Percentiles rank a stretch among this genome's conserved stretches.
Evolutionary conservation across 2,888 invertebrate species (phyloP).

Genomic region (Caenorhabditis japonica): DNA sequence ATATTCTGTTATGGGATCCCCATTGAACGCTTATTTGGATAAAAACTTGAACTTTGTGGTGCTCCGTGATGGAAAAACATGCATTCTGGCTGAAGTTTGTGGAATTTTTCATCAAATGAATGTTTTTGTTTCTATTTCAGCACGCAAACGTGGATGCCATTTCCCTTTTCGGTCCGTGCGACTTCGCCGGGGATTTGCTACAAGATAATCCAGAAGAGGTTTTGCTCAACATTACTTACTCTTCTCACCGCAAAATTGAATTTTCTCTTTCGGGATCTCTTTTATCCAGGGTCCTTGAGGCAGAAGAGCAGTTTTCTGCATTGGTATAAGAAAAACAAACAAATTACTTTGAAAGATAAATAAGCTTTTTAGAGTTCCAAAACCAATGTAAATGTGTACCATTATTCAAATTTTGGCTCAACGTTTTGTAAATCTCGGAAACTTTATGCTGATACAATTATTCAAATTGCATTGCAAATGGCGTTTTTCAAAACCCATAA

Average conservation of each 20-base stretch:
- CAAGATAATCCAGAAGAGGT: slow-evolving; percentile 7
- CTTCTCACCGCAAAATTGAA: too few relatives aligned
- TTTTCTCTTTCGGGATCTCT: slow-evolving; percentile 30
- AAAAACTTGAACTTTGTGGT: slow-evolving; percentile 55
- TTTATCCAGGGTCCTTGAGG: slow-evolving; percentile 48
- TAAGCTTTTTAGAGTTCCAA: slow-evolving; percentile 33
- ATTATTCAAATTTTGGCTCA: slow-evolving; percentile 38
- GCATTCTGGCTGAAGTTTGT: slow-evolving; percentile 53
- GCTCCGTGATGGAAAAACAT: slow-evolving; percentile 50
- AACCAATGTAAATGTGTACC: slow-evolving; percentile 34
- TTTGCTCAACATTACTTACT: too few relatives aligned
- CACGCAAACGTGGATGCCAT: slow-evolving; percentile 70
- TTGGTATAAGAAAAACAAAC: slow-evolving; percentile 44
- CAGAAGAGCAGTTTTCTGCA: slow-evolving; percentile 76
- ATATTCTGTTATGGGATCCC: slow-evolving; percentile 49
- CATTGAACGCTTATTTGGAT: slow-evolving; percentile 46
- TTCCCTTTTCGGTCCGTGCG: slow-evolving; percentile 55
- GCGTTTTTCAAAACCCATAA: slow-evolving; percentile 81
- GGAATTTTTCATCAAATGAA: background rate
- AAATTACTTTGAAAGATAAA: slow-evolving; percentile 75
- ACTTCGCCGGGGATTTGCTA: slow-evolving; percentile 45
- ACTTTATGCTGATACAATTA: slow-evolving; percentile 82
- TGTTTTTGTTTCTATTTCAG: slow-evolving; percentile 45
- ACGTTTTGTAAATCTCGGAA: slow-evolving; percentile 23
- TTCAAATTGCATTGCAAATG: slow-evolving; percentile 82